Evolutionary conservation across 1,140 invertebrate species (phyloP), one percentile per base, ranked within the genome.

Genomic region (Lucilia sericata): DNA sequence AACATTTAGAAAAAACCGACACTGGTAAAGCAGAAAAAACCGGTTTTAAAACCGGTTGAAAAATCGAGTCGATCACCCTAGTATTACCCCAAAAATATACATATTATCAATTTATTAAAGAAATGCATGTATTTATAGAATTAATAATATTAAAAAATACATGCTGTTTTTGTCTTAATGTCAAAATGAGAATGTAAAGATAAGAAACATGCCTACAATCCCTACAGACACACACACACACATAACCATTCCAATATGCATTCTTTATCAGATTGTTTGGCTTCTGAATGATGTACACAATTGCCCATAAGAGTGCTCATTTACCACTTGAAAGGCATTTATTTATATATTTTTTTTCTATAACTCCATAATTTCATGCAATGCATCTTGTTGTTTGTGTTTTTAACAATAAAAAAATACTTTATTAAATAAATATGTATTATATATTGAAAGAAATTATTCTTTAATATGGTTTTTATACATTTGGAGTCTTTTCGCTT

Each of bases 241-340:
- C 25, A 1, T 70, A 19, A 8, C 5, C 10, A 21, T 12, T 25
- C 65, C 21, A n/a, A n/a, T 60, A 2, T 10, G 51, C 51, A 70
- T 70, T 19, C 65, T 21, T 70, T 5, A 70, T 21, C 65, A 21
- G 8, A 70, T 21, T 70, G 65, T 7, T 70, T 19, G 21, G n/a
- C 10, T 70, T 25, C 5, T 10, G 8, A 9, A 25, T 21, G n/a
- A 25, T 2, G 19, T 21, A 70, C 2, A 70, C 9, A 70, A 70
- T 70, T 70, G 65, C 19, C 10, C 25, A 30, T 70, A n/a, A 19
- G 7, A 70, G 65, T 70, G 65, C 19, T 21, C 65, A 21, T 70
- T 70, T 70, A 70, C 65, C 65, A 70, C 65, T 70, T 70, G 65
- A 70, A 70, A 70, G 65, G 9, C 65, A 70, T 70, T 70, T 19